phyloP scores from a whole-genome alignment of 2,797 vertebrate genomes.

The Oreonectes daqikongensis region DNA sequence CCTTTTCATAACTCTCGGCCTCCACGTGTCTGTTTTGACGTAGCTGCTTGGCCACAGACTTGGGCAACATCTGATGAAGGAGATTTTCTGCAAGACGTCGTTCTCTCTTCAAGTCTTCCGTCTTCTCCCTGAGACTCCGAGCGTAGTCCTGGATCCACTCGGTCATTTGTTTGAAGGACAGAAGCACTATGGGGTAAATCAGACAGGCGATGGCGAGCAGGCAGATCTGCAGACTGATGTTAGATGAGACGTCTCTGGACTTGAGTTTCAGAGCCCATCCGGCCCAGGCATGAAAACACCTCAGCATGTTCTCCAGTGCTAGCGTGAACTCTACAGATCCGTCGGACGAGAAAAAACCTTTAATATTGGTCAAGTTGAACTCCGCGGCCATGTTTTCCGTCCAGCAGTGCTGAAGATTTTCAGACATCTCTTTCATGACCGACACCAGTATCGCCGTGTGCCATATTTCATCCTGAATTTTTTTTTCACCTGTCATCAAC shows the following conservation, averaged over 20 bases:
- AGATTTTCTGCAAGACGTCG: slow-evolving; percentile 84
- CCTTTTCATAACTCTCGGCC: slow-evolving; percentile 90
- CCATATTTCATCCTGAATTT: slow-evolving; percentile 60
- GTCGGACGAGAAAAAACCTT: slow-evolving; percentile 53
- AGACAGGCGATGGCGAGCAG: slow-evolving; percentile 79
- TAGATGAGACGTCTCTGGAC: slow-evolving; percentile 74
- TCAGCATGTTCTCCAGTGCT: slow-evolving; percentile 66
- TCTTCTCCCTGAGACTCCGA: slow-evolving; percentile 78
- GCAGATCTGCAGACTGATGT: slow-evolving; percentile 78
- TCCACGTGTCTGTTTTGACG: slow-evolving; percentile 81
- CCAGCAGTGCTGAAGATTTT: slow-evolving; percentile 77
- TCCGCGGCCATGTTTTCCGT: slow-evolving; percentile 68
- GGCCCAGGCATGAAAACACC: slow-evolving; percentile 73
- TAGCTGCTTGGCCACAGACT: slow-evolving; percentile 86
- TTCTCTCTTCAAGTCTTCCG: slow-evolving; percentile 80
- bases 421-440: slow-evolving; percentile 72
- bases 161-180: slow-evolving; percentile 87
- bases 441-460: slow-evolving; percentile 62
- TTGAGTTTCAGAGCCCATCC: slow-evolving; percentile 70
- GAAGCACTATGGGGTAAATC: slow-evolving; percentile 82
- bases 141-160: slow-evolving; percentile 86
- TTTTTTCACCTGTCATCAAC: slow-evolving; percentile 45
- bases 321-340: slow-evolving; percentile 36
- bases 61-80: slow-evolving; percentile 90
- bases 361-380: slow-evolving; percentile 61